Evolutionary conservation across 2,797 vertebrate species (phyloP).

Genomic region (Urosaurus nigricauda): DNA sequence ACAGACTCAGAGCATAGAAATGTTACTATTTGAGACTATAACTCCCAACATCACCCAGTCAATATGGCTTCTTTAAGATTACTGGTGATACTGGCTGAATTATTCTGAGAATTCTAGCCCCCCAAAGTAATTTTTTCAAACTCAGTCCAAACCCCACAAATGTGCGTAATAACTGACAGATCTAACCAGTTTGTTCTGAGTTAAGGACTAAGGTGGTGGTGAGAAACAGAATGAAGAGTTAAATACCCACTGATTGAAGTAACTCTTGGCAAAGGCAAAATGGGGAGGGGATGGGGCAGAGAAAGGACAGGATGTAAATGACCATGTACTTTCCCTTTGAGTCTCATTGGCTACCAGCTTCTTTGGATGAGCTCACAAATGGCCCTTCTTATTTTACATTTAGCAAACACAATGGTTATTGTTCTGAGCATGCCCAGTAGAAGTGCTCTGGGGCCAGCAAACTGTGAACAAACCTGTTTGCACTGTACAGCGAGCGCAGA

Average conservation of each 20-base stretch:
- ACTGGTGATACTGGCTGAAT: too few relatives aligned
- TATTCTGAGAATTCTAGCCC: neutral
- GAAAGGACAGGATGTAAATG: constrained; percentile 51
- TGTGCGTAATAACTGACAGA: neutral
- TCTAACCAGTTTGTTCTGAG: neutral
- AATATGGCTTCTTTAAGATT: neutral
- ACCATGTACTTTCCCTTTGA: constrained; percentile 75
- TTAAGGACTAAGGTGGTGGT: neutral
- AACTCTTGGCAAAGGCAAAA: constrained; percentile 64
- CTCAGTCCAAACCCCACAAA: neutral
- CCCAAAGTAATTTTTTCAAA: neutral
- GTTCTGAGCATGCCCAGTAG: constrained; percentile 81
- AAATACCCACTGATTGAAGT: constrained; percentile 60
- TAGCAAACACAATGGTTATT: constrained; percentile 77
- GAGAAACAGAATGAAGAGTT: neutral
- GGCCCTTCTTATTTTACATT: constrained; percentile 71
- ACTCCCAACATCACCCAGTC: neutral
- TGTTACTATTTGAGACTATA: neutral
- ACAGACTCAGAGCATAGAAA: neutral
- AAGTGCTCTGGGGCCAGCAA: constrained; percentile 75
- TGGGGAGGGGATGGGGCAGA: constrained; percentile 29
- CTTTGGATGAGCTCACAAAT: constrained; percentile 75
- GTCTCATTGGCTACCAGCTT: constrained; percentile 65
- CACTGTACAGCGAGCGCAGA: constrained; percentile 76
- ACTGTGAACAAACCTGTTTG: constrained; percentile 84